phyloP scores from a whole-genome alignment of 2,113 vertebrate genomes.

The Forbesichthys agassizii region DNA sequence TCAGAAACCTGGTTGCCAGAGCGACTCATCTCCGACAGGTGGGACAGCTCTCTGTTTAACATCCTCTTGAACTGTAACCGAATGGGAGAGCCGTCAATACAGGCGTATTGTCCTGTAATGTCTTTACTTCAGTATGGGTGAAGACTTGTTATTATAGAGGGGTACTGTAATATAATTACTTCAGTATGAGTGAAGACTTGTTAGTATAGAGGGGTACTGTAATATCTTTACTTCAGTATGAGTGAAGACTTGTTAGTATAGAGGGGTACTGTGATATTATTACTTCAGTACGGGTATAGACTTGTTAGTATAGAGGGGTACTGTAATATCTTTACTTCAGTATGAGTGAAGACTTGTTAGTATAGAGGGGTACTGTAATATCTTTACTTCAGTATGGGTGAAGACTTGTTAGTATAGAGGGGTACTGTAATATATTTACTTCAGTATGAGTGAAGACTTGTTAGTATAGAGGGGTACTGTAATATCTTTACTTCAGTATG shows the following conservation, averaged over 20 bases:
- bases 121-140: not conserved
- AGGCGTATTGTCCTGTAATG: not conserved
- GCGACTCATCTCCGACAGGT: slow-evolving; percentile 81
- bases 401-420: not conserved
- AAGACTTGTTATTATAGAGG: too few species aligned
- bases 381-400: not conserved
- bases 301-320: too few species aligned
- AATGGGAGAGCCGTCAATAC: not conserved
- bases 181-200: not conserved
- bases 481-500: not conserved
- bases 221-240: not conserved
- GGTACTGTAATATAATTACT: not conserved
- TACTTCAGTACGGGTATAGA: not conserved
- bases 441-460: not conserved
- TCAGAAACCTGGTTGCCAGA: slow-evolving; percentile 80
- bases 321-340: not conserved
- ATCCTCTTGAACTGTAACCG: slow-evolving; percentile 86
- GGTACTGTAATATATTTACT: not conserved
- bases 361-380: too few species aligned
- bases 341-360: not conserved
- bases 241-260: not conserved
- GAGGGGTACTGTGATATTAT: not conserved
- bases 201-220: too few species aligned
- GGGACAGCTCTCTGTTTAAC: slow-evolving; percentile 87
- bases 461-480: too few species aligned